These are phyloP conservation scores for Callyntrura sp. DNA, from an alignment of 2,888 invertebrate species.

Conservation along the genomic window DNA sequence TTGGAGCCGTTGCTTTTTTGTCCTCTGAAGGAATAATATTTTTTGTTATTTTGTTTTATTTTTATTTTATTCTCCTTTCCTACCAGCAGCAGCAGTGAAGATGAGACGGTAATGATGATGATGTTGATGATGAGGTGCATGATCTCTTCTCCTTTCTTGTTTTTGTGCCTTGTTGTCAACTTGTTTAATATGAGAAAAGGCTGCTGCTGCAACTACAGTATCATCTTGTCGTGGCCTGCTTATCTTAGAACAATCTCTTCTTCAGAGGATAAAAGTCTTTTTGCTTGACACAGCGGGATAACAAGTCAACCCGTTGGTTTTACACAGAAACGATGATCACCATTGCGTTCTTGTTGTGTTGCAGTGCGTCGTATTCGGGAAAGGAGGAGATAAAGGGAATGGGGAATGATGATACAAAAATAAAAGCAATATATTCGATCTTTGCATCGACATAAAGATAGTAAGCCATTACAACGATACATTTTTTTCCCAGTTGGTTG, in stretches of 20 bases:
- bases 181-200: constrained; percentile 15
- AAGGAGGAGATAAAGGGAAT: no score
- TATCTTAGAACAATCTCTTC: constrained; percentile 31
- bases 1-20: constrained; percentile 28
- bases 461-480: no score
- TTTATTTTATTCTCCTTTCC: constrained; percentile 33
- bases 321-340: constrained; percentile 20
- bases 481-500: no score
- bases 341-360: not conserved
- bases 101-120: not conserved
- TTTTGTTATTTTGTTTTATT: constrained; percentile 21
- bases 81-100: not conserved
- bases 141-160: constrained; percentile 19
- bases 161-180: constrained; percentile 52
- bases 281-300: constrained; percentile 49
- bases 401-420: no score
- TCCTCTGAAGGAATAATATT: not conserved
- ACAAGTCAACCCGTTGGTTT: constrained; percentile 41
- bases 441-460: no score
- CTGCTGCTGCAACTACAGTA: not conserved
- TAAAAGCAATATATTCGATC: no score
- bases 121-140: constrained; percentile 26
- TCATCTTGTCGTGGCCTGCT: constrained; percentile 9
- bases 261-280: constrained; percentile 13
- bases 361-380: no score